Percentiles rank a stretch among this genome's conserved stretches.
These are phyloP conservation scores for Xylocampa areola DNA, from an alignment of 2,888 invertebrate species.

Conservation along the genomic window DNA sequence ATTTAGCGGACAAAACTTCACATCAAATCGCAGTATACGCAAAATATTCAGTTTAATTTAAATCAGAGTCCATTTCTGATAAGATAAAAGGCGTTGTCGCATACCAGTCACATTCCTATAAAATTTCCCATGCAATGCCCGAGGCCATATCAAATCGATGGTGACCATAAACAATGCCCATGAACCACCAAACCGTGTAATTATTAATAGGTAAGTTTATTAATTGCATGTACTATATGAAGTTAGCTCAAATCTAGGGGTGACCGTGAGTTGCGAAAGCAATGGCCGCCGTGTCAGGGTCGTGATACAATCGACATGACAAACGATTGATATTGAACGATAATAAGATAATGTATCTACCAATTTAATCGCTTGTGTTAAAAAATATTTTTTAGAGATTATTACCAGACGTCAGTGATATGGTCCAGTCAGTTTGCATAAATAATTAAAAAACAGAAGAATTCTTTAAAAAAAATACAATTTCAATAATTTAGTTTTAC, in stretches of 20 bases:
- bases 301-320: slow-evolving; percentile 60
- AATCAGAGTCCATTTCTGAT: slow-evolving; percentile 10
- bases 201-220: slow-evolving; percentile 56
- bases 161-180: slow-evolving; percentile 50
- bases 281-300: slow-evolving; percentile 79
- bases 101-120: slow-evolving; percentile 35
- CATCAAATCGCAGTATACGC: slow-evolving; percentile 12
- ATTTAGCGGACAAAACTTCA: too few species aligned
- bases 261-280: slow-evolving; percentile 81
- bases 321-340: slow-evolving; percentile 55
- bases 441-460: too few species aligned
- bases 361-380: slow-evolving; percentile 25
- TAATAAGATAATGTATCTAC: slow-evolving; percentile 55
- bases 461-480: too few species aligned
- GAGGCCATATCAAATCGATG: slow-evolving; percentile 43
- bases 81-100: slow-evolving; percentile 25
- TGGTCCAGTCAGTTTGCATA: too few species aligned
- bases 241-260: slow-evolving; percentile 67
- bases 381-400: slow-evolving; percentile 41
- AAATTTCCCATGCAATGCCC: slow-evolving; percentile 34
- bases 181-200: slow-evolving; percentile 47
- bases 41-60: slow-evolving; percentile 15
- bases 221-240: slow-evolving; percentile 59
- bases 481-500: too few species aligned
- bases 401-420: too few species aligned